Conservation (phyloP, 2,797 vertebrate species). For the Anniella stebbinsi region DNA sequence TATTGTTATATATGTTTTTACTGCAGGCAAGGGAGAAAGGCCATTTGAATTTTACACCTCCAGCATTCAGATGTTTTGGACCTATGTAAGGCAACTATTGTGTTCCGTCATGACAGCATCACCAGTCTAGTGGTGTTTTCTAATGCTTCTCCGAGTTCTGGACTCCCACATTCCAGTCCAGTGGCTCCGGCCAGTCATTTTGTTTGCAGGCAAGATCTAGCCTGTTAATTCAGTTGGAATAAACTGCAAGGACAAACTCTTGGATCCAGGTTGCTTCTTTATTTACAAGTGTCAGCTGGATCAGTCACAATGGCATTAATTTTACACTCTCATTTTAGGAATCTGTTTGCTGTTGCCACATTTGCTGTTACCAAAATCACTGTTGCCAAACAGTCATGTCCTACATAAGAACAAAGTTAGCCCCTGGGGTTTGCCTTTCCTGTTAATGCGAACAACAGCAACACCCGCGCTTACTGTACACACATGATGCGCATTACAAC, state of each 20-base stretch:
- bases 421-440: conserved; percentile 18
- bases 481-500: not conserved
- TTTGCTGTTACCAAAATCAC: not conserved
- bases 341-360: not conserved
- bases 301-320: not conserved
- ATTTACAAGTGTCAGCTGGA: not conserved
- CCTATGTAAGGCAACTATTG: not conserved
- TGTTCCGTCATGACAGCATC: not conserved
- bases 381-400: not conserved
- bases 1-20: not conserved
- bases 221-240: not conserved
- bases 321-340: not conserved
- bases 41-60: not conserved
- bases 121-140: not conserved
- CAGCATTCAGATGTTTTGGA: not conserved
- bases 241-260: not conserved
- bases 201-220: not conserved
- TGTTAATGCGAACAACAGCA: conserved; percentile 18
- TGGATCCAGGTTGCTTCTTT: not conserved
- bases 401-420: conserved; percentile 3
- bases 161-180: not conserved
- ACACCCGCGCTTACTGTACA: conserved; percentile 4
- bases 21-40: no score
- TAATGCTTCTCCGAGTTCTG: not conserved
- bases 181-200: not conserved